Percentiles rank a stretch among this genome's conserved stretches.
Evolutionary conservation across 2,113 vertebrate species (phyloP).

Genomic region (Saccopteryx bilineata): DNA sequence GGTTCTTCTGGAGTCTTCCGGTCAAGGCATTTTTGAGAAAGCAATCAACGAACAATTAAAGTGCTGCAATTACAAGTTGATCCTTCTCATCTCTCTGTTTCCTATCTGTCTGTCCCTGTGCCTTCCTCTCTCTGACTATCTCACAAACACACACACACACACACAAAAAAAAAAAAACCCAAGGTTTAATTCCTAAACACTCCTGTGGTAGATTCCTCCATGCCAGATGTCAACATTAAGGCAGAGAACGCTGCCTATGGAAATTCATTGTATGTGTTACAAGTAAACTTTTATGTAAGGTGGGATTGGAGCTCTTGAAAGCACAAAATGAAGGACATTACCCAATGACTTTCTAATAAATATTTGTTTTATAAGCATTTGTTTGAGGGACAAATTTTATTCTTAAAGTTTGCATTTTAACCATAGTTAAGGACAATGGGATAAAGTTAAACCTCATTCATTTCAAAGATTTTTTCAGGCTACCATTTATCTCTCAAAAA

Average conservation of each 20-base stretch:
- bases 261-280: not conserved
- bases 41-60: too few species aligned
- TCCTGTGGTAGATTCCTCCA: not conserved
- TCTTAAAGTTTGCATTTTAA: not conserved
- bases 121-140: too few species aligned
- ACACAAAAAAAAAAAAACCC: too few species aligned
- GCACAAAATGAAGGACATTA: not conserved
- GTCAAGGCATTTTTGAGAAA: too few species aligned
- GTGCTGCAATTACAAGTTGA: too few species aligned
- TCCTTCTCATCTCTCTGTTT: too few species aligned
- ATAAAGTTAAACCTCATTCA: not conserved
- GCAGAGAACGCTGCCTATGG: not conserved
- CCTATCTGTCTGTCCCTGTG: too few species aligned
- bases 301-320: not conserved
- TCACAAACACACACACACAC: too few species aligned
- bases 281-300: not conserved
- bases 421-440: rapidly evolving
- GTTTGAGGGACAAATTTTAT: not conserved
- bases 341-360: not conserved
- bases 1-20: too few species aligned
- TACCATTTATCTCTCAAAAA: not conserved
- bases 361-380: not conserved
- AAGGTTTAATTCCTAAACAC: too few species aligned
- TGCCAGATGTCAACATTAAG: not conserved
- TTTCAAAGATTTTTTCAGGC: not conserved